Evolutionary conservation across 2,888 invertebrate species (phyloP).

Genomic region (Onthophagus sagittarius): DNA sequence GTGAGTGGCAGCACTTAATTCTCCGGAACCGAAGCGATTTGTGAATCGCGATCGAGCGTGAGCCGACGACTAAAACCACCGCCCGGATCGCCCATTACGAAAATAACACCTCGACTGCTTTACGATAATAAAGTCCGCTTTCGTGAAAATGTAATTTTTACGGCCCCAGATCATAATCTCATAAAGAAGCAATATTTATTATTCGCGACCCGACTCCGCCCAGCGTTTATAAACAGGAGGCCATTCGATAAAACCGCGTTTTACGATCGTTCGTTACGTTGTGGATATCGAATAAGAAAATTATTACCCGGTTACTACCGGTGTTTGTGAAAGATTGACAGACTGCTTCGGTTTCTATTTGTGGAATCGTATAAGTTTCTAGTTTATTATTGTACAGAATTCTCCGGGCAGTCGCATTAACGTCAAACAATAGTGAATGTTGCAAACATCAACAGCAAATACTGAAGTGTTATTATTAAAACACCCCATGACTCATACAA

Average conservation of each 20-base stretch:
- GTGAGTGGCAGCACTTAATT: conserved; percentile 29
- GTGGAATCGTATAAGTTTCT: neutral
- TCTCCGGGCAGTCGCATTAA: neutral
- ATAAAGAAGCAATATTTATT: conserved; percentile 15
- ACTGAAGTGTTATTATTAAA: neutral
- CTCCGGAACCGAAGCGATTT: conserved; percentile 30
- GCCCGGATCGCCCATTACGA: conserved; percentile 28
- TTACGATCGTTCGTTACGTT: neutral
- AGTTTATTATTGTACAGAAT: neutral
- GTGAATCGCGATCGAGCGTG: conserved; percentile 32
- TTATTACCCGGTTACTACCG: neutral
- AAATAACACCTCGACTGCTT: conserved; percentile 30
- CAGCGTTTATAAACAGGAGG: neutral
- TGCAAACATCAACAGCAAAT: neutral
- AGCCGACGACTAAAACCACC: conserved; percentile 25
- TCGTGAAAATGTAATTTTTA: conserved; percentile 20
- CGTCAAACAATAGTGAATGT: neutral
- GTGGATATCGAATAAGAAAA: conserved; percentile 1
- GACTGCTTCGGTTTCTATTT: neutral
- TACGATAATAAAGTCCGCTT: conserved; percentile 19
- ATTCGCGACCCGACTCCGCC: neutral
- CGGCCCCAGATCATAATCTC: conserved; percentile 16
- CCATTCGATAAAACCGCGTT: neutral
- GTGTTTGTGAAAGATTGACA: neutral
- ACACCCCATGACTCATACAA: no score